These are phyloP conservation scores for Rachycentron canadum DNA, from an alignment of 2,797 vertebrate species.

Conservation along the genomic window DNA sequence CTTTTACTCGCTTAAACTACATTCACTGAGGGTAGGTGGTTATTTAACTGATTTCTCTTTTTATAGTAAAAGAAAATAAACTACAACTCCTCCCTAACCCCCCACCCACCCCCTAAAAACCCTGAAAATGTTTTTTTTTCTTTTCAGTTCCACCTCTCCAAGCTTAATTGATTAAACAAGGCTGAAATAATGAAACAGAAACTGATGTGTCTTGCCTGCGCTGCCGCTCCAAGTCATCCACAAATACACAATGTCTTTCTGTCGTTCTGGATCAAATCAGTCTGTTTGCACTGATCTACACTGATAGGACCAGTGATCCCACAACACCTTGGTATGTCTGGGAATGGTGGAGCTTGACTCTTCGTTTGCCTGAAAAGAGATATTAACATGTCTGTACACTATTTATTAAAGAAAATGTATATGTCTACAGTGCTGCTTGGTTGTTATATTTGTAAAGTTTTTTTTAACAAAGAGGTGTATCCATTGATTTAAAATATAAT, in stretches of 20 bases:
- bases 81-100: too few relatives aligned
- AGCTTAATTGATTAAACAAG: neutral
- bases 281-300: constrained; percentile 88
- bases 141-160: neutral
- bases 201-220: constrained; percentile 82
- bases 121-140: too few relatives aligned
- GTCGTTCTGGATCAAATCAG: constrained; percentile 88
- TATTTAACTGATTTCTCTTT: neutral
- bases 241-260: constrained; percentile 89
- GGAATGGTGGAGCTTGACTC: constrained; percentile 83
- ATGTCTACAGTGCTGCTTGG: too few relatives aligned
- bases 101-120: too few relatives aligned
- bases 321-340: constrained; percentile 88
- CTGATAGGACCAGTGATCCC: constrained; percentile 94
- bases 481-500: too few relatives aligned
- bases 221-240: constrained; percentile 90
- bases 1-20: neutral
- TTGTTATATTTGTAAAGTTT: too few relatives aligned
- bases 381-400: neutral
- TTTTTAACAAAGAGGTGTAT: too few relatives aligned
- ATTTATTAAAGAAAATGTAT: neutral
- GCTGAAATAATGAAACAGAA: neutral
- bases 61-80: neutral
- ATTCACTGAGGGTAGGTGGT: too few relatives aligned
- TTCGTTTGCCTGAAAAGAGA: constrained; percentile 83